These are phyloP conservation scores for Hestina assimilis DNA, from an alignment of 1,140 invertebrate species.

Conservation along the genomic window DNA sequence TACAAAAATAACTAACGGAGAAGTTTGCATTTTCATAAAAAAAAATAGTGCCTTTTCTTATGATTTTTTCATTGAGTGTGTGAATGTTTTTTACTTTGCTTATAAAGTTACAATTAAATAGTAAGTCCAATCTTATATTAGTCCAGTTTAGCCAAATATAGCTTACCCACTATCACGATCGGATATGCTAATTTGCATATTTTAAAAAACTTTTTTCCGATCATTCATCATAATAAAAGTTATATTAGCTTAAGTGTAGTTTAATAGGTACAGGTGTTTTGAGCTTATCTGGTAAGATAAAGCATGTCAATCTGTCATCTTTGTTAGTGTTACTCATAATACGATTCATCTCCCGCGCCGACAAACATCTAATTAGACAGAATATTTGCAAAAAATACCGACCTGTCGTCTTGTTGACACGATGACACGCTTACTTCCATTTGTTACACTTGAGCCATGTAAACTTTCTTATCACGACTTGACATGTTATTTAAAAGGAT, in stretches of 20 bases:
- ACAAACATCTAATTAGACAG: conserved; percentile 7
- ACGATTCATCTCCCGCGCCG: conserved; percentile 4
- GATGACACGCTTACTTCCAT: background rate
- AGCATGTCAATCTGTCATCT: conserved; percentile 14
- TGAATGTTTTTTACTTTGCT: too few species aligned
- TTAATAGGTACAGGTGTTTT: background rate
- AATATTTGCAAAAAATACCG: conserved; percentile 5
- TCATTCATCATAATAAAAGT: conserved; percentile 23
- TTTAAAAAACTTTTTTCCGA: background rate
- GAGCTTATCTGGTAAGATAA: conserved; percentile 22
- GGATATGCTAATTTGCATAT: too few species aligned
- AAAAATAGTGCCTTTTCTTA: too few species aligned
- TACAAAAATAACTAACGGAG: too few species aligned
- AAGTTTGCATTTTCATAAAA: too few species aligned
- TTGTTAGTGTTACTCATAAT: conserved; percentile 5
- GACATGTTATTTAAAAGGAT: conserved; percentile 12
- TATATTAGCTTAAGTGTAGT: conserved; percentile 16
- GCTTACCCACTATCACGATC: background rate
- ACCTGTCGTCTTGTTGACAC: background rate
- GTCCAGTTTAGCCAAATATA: too few species aligned
- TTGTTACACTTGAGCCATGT: background rate
- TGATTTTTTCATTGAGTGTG: too few species aligned
- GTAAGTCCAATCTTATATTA: too few species aligned
- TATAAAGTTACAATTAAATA: too few species aligned
- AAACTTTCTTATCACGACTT: conserved; percentile 18